Base-by-base conservation (phyloP, 2,888 invertebrate species). In the Thymelicus lineola region DNA sequence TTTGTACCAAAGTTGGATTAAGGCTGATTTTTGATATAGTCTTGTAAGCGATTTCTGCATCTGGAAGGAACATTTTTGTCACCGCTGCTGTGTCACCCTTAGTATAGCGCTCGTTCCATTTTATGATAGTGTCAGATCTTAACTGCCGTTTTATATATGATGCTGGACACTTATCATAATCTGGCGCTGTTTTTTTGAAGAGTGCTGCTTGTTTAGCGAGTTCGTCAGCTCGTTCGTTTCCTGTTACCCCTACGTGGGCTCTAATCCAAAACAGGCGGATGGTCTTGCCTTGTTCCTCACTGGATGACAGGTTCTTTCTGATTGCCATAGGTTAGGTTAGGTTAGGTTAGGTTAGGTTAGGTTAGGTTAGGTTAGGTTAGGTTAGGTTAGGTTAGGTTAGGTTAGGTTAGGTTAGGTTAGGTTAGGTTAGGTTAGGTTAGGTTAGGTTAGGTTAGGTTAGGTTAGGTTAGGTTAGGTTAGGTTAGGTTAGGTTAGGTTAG, bases 121-220 rank as follows among this genome's bases (percentile, higher is more conserved):
- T n/a, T 46, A 6, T 14, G 46, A 46, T 46, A 12, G 14, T 46
- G 6, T n/a, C 46, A 6, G 12, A 14, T 46, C 46, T 12, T 2
- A 46, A 6, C 14, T 46, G 46, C 0, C 14, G 46, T 14, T 46
- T 46, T 12, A 46, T 46, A 4, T 28, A 28, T 28, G 28, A 28
- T 28, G 28, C 28, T 46, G 48, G 48, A 15, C 50, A 53, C 50
- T 20, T 20, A 10, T 42, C 42, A 20, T 64, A 64, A 9, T 64
- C 64, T 7, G 64, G 20, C 1, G 20, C 17, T 3, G 14, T 55
- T 12, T 20, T 64, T 0, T 20, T 55, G 6, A 15, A 7, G 1
- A 55, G 17, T 0, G 64, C 55, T 7, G 64, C 64, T 20, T 64
- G 12, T 42, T 64, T 64, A 12, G 55, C 64, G 0, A 64, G 36